Conservation (phyloP, 2,888 invertebrate species). For the Dicranocentrus wangi region DNA sequence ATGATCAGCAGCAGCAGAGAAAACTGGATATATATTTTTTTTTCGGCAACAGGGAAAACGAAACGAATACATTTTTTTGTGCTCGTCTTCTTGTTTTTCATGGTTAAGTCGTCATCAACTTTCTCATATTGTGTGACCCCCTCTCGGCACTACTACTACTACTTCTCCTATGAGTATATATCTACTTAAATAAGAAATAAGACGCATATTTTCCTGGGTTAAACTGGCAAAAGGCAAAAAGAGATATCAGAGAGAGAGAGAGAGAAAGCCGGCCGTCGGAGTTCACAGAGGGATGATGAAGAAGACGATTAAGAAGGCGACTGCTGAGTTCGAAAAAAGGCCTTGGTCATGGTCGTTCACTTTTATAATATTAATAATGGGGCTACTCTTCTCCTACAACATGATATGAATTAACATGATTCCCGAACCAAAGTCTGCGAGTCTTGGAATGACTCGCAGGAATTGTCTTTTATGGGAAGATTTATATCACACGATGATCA, state of each 20-base stretch:
- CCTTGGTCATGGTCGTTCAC: slow-evolving; percentile 56
- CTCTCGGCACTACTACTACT: background rate
- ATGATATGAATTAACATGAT: slow-evolving; percentile 54
- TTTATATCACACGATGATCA: too few species aligned
- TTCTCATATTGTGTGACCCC: background rate
- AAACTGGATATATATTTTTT: slow-evolving; percentile 49
- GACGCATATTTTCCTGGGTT: too few species aligned
- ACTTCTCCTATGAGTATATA: background rate
- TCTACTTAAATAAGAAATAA: too few species aligned
- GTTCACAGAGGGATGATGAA: slow-evolving; percentile 17
- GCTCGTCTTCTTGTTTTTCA: background rate
- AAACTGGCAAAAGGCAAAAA: too few species aligned
- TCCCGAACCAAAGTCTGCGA: slow-evolving; percentile 31
- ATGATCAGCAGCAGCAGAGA: slow-evolving; percentile 41
- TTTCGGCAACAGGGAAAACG: slow-evolving; percentile 30
- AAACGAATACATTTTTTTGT: slow-evolving; percentile 36
- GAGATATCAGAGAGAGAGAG: background rate
- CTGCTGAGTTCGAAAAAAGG: slow-evolving; percentile 30
- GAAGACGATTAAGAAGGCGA: slow-evolving; percentile 46
- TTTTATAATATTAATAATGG: slow-evolving; percentile 61
- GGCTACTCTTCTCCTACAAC: slow-evolving; percentile 14
- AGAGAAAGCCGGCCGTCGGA: slow-evolving; percentile 10
- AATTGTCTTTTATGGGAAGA: too few species aligned
- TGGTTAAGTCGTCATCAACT: slow-evolving; percentile 31
- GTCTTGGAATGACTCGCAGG: too few species aligned